Evolutionary conservation across 2,888 invertebrate genomes (phyloP), one percentile per base, ranked within the genome.

Genomic region (Spodoptera exigua): DNA sequence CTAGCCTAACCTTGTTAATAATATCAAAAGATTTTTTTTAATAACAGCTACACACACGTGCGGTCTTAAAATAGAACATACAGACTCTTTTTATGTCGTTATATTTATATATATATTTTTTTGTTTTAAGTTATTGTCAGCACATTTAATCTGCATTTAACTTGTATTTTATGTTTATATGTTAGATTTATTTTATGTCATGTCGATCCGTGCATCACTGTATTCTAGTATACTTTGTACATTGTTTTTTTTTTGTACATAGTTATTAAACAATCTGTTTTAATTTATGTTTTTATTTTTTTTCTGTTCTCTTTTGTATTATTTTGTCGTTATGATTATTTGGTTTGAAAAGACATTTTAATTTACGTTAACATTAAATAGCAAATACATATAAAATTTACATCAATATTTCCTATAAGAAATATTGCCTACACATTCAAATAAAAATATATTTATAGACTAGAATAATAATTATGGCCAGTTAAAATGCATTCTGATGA

Each of bases 101-200:
- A 57, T 58, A 59, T 62, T 69, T 76, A 57, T 72, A 60, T 72
- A n/a, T 44, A 16, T 40, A 5, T 40, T 40, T 62, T 74, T 66
- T 63, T 70, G 66, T 75, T 66, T 74, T 82, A 84, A 84, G 80
- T 83, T 82, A 79, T 72, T 66, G 64, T 79, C 80, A 78, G 73
- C 76, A 88, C 87, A 87, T 89, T 87, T 88, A 88, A 66, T 82
- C 79, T 87, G 90, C 91, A 91, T 90, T 90, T 89, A 88, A 77
- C 74, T 74, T 81, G 77, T 84, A 66, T 76, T 81, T 76, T 80
- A 79, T 82, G 74, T 66, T 67, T 58, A 72, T 79, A 61, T 80
- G 70, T 71, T 60, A 75, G 68, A 55, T 76, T 79, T 76, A 75
- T 69, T 69, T 78, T 66, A 57, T 64, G 60, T 63, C 27, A 61